These are phyloP conservation scores for Monopterus albus DNA, from an alignment of 2,113 vertebrate genomes.

Conservation along the genomic window DNA sequence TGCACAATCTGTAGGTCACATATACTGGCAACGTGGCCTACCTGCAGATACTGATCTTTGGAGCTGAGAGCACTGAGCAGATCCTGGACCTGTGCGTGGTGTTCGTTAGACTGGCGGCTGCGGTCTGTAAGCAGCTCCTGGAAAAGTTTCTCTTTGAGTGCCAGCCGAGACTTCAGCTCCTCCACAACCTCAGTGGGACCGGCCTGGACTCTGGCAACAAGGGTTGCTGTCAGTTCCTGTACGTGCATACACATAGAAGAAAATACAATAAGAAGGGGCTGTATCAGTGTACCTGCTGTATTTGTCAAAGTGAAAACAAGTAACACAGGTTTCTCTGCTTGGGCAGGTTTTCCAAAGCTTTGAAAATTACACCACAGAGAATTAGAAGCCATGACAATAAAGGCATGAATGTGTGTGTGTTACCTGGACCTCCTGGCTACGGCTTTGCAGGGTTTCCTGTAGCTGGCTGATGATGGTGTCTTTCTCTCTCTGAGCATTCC, in stretches of 20 bases:
- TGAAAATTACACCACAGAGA: slow-evolving; percentile 13
- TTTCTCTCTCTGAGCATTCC: slow-evolving; percentile 85
- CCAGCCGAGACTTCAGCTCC: slow-evolving; percentile 87
- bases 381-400: background rate
- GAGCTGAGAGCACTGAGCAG: slow-evolving; percentile 86
- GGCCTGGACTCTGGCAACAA: slow-evolving; percentile 84
- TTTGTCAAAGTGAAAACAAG: slow-evolving; percentile 29
- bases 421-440: slow-evolving; percentile 91
- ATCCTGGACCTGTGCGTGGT: slow-evolving; percentile 86
- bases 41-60: slow-evolving; percentile 89
- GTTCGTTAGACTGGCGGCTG: slow-evolving; percentile 83
- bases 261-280: slow-evolving; percentile 1
- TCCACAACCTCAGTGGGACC: slow-evolving; percentile 84
- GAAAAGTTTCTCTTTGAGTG: slow-evolving; percentile 90
- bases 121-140: slow-evolving; percentile 89
- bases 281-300: slow-evolving; percentile 26
- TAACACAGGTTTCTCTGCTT: slow-evolving; percentile 26
- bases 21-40: slow-evolving; percentile 23
- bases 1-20: background rate
- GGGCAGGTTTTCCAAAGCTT: slow-evolving; percentile 11
- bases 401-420: slow-evolving; percentile 3
- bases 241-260: too few relatives aligned
- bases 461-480: slow-evolving; percentile 89
- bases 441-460: slow-evolving; percentile 87
- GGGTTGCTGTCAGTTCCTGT: slow-evolving; percentile 88